Evolutionary conservation across 2,888 invertebrate genomes (phyloP), one percentile per base, ranked within the genome.

Genomic region (Ceraclea dissimilis): DNA sequence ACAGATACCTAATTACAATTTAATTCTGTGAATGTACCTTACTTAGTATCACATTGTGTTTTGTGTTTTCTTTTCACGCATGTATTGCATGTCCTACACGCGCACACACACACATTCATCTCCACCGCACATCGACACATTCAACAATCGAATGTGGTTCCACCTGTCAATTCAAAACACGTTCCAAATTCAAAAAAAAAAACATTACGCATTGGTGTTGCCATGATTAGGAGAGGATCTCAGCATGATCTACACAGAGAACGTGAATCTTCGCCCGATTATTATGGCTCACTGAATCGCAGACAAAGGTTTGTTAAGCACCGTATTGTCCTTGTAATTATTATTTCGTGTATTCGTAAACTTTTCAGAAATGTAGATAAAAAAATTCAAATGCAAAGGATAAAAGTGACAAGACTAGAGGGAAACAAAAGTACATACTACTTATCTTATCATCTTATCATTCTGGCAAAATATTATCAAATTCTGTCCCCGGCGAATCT

Each of bases 191-290:
- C 26, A 19, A 43, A 43, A 43, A n/a, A 18, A 8, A 39, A 11
- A 6, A 10, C 5, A 33, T 50, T 33, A 18, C 19, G 33, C 2
- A 13, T 53, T 49, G 34, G 26, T 43, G 16, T 20, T 22, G 75
- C 47, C 26, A 53, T 50, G 63, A 63, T 52, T 71, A 86, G 86
- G 68, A 85, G 85, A 69, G 86, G 86, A 67, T 86, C 86, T 63
- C 85, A 84, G 75, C 85, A 86, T 78, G 86, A 87, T 71, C 78
- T 86, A 65, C 70, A 75, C 69, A 77, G 83, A 65, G 78, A 78
- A 64, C 75, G 82, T 66, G 88, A 88, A 66, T 79, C 82, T 64
- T 86, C 88, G 66, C 86, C 87, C 62, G 88, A 88, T 71, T 82
- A 79, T 68, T 82, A 83, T 66, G 82, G 83, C 69, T 76, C 81